phyloP scores from a whole-genome alignment of 2,113 vertebrate genomes.

The Arothron firmamentum region DNA sequence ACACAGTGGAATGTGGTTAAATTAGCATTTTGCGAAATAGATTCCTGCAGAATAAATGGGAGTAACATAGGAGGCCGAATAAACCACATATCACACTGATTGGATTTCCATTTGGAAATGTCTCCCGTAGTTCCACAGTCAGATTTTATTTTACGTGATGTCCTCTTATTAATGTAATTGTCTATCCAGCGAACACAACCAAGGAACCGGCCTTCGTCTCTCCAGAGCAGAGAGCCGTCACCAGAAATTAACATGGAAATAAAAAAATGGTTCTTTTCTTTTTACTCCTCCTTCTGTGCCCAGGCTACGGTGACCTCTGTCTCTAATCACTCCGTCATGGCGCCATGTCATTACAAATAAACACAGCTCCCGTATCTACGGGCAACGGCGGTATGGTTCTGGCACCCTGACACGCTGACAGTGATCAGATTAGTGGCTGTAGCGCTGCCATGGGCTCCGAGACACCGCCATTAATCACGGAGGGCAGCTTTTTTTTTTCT shows the following conservation, averaged over 20 bases:
- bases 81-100: not conserved
- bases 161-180: not conserved
- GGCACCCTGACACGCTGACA: slow-evolving; percentile 26
- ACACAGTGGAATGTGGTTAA: not conserved
- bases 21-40: not conserved
- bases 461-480: not conserved
- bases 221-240: not conserved
- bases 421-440: slow-evolving; percentile 35
- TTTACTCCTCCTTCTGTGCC: slow-evolving; percentile 6
- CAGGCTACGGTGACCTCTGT: slow-evolving; percentile 30
- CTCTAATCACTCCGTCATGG: slow-evolving; percentile 35
- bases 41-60: not conserved
- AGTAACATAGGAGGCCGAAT: not conserved
- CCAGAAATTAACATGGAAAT: not conserved
- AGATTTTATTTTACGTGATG: not conserved
- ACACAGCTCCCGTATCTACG: slow-evolving; percentile 52
- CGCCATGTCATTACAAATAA: slow-evolving; percentile 52
- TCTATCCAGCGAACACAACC: not conserved
- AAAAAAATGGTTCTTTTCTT: slow-evolving; percentile 7
- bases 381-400: slow-evolving; percentile 22
- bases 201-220: not conserved
- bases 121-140: not conserved
- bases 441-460: slow-evolving; percentile 9
- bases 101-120: not conserved
- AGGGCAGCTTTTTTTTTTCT: not conserved